A percentile compares a stretch with the other conserved stretches of the same genome.
Evolutionary conservation across 1,140 invertebrate species (phyloP).

Genomic region (Oncopeltus fasciatus): DNA sequence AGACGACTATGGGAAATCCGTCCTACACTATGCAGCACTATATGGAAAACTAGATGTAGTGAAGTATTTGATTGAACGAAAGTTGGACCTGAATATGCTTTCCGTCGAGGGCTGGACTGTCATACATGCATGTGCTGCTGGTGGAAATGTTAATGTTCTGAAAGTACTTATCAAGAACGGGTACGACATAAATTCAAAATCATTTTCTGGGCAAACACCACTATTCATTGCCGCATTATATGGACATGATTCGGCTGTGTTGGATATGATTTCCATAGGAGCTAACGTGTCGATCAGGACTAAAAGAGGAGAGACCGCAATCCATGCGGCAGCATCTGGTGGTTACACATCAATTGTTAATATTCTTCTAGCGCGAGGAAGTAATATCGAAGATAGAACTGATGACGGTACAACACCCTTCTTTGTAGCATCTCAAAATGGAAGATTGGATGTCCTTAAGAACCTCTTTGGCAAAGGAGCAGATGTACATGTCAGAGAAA

Average conservation of each 20-base stretch:
- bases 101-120: not conserved
- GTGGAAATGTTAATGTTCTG: not conserved
- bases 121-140: not conserved
- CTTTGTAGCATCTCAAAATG: not conserved
- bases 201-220: not conserved
- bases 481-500: not conserved
- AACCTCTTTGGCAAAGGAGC: not conserved
- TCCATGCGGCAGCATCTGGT: not conserved
- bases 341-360: not conserved
- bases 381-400: not conserved
- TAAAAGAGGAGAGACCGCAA: not conserved
- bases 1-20: not conserved
- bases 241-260: not conserved
- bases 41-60: not conserved
- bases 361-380: not conserved
- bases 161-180: not conserved
- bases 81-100: not conserved
- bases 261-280: not conserved
- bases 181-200: not conserved
- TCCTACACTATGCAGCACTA: not conserved
- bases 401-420: not conserved
- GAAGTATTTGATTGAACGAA: not conserved
- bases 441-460: not conserved
- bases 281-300: not conserved
- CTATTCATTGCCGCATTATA: not conserved